A percentile compares a stretch with the other conserved stretches of the same genome.
phyloP scores from a whole-genome alignment of 2,888 invertebrate species.

The Thymelicus lineola region DNA sequence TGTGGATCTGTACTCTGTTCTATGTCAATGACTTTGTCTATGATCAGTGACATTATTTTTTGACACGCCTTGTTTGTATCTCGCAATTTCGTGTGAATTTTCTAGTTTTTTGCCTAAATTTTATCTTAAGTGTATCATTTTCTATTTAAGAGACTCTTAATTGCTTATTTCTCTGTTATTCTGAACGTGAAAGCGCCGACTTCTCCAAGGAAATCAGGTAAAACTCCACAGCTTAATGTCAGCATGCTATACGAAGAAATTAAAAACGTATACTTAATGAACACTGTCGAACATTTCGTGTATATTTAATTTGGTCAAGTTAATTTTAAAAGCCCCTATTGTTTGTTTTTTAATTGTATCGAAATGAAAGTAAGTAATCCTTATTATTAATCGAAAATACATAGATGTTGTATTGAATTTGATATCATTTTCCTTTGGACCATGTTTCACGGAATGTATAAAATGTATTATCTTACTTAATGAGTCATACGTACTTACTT shows the following conservation, averaged over 20 bases:
- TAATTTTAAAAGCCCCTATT: conserved; percentile 20
- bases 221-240: conserved; percentile 46
- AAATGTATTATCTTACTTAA: too few species aligned
- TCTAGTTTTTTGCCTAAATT: not conserved
- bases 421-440: too few species aligned
- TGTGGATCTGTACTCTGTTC: not conserved
- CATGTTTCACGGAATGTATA: not conserved
- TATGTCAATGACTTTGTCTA: too few species aligned
- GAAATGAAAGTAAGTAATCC: not conserved
- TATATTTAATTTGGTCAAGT: conserved; percentile 38
- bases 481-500: conserved; percentile 3
- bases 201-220: conserved; percentile 46
- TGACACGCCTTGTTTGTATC: conserved; percentile 40
- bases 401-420: too few species aligned
- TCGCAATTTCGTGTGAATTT: conserved; percentile 38
- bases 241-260: conserved; percentile 45
- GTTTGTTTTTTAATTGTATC: conserved; percentile 27
- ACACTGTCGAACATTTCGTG: conserved; percentile 18
- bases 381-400: too few species aligned
- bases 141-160: conserved; percentile 18
- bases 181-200: not conserved
- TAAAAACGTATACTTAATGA: conserved; percentile 24
- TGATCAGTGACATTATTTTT: conserved; percentile 24
- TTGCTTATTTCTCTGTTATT: not conserved
- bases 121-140: conserved; percentile 18